Base-by-base conservation (phyloP, 2,888 invertebrate genomes). In the Drosophila subsilvestris region DNA sequence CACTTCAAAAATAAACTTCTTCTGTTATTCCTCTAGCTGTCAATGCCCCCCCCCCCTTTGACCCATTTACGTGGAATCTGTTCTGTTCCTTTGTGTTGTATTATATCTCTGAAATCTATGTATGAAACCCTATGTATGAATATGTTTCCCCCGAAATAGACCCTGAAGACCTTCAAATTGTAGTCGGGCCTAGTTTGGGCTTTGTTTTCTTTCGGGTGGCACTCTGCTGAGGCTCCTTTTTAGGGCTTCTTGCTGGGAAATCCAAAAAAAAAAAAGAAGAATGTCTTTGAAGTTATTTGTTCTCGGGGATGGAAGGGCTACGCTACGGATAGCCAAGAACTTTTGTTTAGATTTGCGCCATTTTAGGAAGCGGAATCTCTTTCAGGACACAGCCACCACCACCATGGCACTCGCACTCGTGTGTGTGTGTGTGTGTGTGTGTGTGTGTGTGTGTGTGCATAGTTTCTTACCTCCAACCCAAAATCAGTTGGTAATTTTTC, bases 271-370 rank as follows among this genome's bases (percentile, higher is more conserved):
- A 6, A 1, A 7, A 25, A 29, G 10, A 29, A 10, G 29, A 29
- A 25, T 45, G 9, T 45, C 12, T n/a, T 12, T 0, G 14, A 37
- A 37, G 14, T 14, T 9, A n/a, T 14, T 5, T 3, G 7, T 4
- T 20, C 27, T 27, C 14, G 12, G 20, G 65, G 63, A 48, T 48
- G 37, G 37, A 37, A 14, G 37, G 37, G 20, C 20, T 3, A 4
- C 3, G 2, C 14, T 37, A 37, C 6, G 32, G 32, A 32, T 32
- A 37, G 37, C 37, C 22, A 37, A 55, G 32, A 49, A 50, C 54
- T n/a, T 55, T 66, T 66, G 43, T 66, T 66, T 44, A 54, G 20
- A 37, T 55, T 66, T 63, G 65, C 27, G 53, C 63, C 63, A 29
- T n/a, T 18, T n/a, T 32, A 25, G 54, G 10, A 49, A 66, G 54